Conservation (phyloP, 1,140 invertebrate species). For the Sitodiplosis mosellana region DNA sequence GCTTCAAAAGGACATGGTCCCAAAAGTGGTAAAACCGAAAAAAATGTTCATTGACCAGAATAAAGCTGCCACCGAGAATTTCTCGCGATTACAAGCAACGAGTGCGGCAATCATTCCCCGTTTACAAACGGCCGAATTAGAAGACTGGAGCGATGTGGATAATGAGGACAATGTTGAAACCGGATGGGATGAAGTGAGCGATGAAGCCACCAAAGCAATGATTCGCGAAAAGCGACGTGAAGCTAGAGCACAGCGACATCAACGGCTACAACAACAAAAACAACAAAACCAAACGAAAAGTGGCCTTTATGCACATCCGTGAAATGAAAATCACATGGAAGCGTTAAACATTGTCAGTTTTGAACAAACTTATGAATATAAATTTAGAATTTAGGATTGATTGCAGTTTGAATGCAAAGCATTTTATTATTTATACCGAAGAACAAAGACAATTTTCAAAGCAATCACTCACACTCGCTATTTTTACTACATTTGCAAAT, state of each 20-base stretch:
- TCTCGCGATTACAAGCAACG: conserved; percentile 19
- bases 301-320: conserved; percentile 3
- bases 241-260: conserved; percentile 13
- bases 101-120: conserved; percentile 16
- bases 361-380: conserved; percentile 11
- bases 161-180: conserved; percentile 12
- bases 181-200: conserved; percentile 24
- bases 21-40: conserved; percentile 20
- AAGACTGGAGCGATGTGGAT: conserved; percentile 23
- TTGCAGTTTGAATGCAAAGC: too few relatives aligned
- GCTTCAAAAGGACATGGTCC: conserved; percentile 23
- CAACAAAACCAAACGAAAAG: not conserved
- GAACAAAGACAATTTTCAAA: too few relatives aligned
- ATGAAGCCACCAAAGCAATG: conserved; percentile 21
- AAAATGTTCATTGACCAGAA: conserved; percentile 16
- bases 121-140: conserved; percentile 19
- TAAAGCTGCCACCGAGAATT: conserved; percentile 7
- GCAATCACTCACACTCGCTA: too few relatives aligned
- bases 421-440: too few relatives aligned
- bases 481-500: too few relatives aligned
- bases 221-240: conserved; percentile 22
- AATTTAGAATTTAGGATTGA: too few relatives aligned
- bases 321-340: conserved; percentile 8
- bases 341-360: conserved; percentile 9
- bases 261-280: conserved; percentile 5